Evolutionary conservation across 2,888 invertebrate species (phyloP).

Genomic region (Pachydiplax longipennis): DNA sequence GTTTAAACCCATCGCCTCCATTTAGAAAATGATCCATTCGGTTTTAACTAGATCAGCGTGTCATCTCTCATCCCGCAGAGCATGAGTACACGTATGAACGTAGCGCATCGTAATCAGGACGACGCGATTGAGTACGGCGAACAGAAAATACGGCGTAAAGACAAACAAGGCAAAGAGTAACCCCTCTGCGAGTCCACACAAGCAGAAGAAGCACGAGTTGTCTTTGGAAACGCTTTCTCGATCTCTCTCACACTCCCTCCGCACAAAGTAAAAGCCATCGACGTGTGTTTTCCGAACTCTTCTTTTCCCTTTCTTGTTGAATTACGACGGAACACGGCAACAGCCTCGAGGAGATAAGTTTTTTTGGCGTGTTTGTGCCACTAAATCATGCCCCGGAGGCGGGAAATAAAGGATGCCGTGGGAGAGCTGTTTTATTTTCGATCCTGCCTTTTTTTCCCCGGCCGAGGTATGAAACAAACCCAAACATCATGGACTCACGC

Average conservation of each 20-base stretch:
- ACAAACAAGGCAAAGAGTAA: neutral
- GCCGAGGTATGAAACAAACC: neutral
- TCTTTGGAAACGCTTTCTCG: neutral
- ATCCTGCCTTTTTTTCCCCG: neutral
- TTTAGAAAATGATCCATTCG: too few relatives aligned
- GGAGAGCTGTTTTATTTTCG: neutral
- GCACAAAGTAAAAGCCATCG: conserved; percentile 28
- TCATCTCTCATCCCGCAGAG: too few relatives aligned
- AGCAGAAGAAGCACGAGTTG: neutral
- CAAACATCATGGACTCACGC: neutral
- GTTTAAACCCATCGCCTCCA: too few relatives aligned
- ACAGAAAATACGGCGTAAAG: neutral
- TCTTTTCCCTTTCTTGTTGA: conserved; percentile 13
- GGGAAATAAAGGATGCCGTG: neutral
- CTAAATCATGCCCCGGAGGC: conserved; percentile 34
- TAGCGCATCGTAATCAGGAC: neutral
- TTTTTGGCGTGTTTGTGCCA: conserved; percentile 36
- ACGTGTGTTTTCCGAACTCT: conserved; percentile 23
- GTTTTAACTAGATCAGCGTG: too few relatives aligned
- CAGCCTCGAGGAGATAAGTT: conserved; percentile 38
- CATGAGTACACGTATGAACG: too few relatives aligned
- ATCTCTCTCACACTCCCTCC: neutral
- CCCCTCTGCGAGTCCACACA: neutral
- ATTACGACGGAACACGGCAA: conserved; percentile 35
- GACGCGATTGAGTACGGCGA: neutral